Evolutionary conservation across 2,797 vertebrate genomes (phyloP), one percentile per base, ranked within the genome.

Genomic region (Craterocephalus amniculus): DNA sequence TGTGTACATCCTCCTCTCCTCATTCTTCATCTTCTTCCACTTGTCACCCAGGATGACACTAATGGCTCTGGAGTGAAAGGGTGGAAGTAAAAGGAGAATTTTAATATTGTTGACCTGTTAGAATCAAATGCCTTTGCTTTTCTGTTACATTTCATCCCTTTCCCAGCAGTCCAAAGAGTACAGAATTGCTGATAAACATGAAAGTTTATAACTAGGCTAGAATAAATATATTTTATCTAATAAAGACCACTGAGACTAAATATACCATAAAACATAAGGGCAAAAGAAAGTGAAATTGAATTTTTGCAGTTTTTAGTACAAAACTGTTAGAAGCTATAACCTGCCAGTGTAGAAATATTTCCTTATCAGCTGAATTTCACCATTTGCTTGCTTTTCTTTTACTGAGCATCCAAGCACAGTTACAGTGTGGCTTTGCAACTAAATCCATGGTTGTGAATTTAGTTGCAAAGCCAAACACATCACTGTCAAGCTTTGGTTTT

Each of bases 1-100:
- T 34, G 97, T 99, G 90, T 98, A 99, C 94, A 98, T 96, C 90
- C 96, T 95, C 81, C 98, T 95, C 86, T 99, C 98, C 84, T 99
- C 98, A 0, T 95, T 99, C 90, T 97, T 99, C 98, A 99, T 99
- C 89, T 98, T 99, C 95, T 99, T 99, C 98, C 98, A 99, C 93
- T 96, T 97, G 92, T 99, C 98, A 40, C 98, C 98, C 24, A 99
- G 95, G 90, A 99, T 99, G 92, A 99, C 98, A 72, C 98, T 99
- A 90, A 99, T 99, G 95, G 98, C 98, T 96, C 98, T 99, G 91
- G 55, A 90, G 68, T 9, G 13, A 63, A 70, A 69, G 6, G 67
- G 34, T 20, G 54, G 26, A 83, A 48, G 26, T 8, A 14, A n/a
- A 62, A 71, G 1, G 36, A 61, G n/a, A 2, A 32, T 57, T 51